These are phyloP conservation scores for Nothocercus nigrocapillus DNA, from an alignment of 2,113 vertebrate species.

Conservation along the genomic window DNA sequence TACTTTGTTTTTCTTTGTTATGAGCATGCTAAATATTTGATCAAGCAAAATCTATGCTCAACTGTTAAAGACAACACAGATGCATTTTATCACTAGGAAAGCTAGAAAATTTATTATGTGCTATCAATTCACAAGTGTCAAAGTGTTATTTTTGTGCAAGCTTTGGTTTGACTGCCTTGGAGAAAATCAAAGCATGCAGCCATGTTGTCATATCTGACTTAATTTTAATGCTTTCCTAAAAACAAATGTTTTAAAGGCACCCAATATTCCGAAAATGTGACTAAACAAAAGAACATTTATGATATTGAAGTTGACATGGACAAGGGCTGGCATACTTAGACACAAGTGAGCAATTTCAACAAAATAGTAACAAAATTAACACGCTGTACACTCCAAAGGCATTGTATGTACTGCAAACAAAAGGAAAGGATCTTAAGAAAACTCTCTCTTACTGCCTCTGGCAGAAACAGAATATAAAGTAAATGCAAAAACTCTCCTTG, in stretches of 20 bases:
- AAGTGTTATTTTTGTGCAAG: not conserved
- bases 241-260: not conserved
- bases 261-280: not conserved
- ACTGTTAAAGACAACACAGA: not conserved
- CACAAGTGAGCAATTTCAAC: not conserved
- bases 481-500: not conserved
- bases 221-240: not conserved
- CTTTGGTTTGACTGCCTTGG: not conserved
- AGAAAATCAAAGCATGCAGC: not conserved
- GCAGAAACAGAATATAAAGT: not conserved
- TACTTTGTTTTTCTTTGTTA: not conserved
- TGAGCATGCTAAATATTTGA: not conserved
- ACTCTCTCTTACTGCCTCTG: not conserved
- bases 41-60: not conserved
- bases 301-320: fast-evolving
- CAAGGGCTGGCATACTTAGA: not conserved
- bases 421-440: not conserved
- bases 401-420: not conserved
- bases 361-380: not conserved
- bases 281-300: not conserved
- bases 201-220: not conserved
- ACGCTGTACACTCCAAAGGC: not conserved
- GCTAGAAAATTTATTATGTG: not conserved
- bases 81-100: not conserved
- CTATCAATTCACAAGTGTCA: not conserved